Evolutionary conservation across 2,797 vertebrate genomes (phyloP).

Genomic region (Enteromius trimaculatus): DNA sequence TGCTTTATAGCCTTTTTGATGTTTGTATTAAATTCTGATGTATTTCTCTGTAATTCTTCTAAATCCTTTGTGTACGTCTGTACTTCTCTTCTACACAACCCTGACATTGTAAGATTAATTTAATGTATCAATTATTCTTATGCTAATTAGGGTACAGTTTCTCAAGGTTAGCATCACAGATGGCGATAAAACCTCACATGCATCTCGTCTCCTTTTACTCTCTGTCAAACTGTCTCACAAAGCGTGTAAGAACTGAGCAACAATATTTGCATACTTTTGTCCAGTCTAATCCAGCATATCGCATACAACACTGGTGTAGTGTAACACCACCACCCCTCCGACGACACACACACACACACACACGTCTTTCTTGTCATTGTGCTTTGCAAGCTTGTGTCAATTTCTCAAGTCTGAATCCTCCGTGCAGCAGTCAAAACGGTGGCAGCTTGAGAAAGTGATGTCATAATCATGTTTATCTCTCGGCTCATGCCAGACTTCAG

Average conservation of each 20-base stretch:
- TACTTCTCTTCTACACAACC: constrained; percentile 74
- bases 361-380: not conserved
- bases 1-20: not conserved
- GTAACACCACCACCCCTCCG: not conserved
- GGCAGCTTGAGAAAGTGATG: constrained; percentile 27
- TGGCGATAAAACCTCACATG: constrained; percentile 69
- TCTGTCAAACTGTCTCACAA: constrained; percentile 41
- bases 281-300: constrained; percentile 50
- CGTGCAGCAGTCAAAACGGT: not conserved
- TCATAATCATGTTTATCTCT: constrained; percentile 28
- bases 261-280: constrained; percentile 62
- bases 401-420: constrained; percentile 14
- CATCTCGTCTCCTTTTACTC: constrained; percentile 34
- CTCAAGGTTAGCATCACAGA: constrained; percentile 79
- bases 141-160: constrained; percentile 82
- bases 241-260: constrained; percentile 33
- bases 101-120: constrained; percentile 80
- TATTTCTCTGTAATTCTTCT: constrained; percentile 56
- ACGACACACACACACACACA: constrained; percentile 20
- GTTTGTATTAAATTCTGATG: constrained; percentile 20
- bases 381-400: constrained; percentile 3
- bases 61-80: constrained; percentile 76
- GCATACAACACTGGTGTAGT: constrained; percentile 29
- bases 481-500: not conserved
- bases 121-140: constrained; percentile 85